Conservation (phyloP, 1,140 invertebrate species). For the Ceratitis capitata region DNA sequence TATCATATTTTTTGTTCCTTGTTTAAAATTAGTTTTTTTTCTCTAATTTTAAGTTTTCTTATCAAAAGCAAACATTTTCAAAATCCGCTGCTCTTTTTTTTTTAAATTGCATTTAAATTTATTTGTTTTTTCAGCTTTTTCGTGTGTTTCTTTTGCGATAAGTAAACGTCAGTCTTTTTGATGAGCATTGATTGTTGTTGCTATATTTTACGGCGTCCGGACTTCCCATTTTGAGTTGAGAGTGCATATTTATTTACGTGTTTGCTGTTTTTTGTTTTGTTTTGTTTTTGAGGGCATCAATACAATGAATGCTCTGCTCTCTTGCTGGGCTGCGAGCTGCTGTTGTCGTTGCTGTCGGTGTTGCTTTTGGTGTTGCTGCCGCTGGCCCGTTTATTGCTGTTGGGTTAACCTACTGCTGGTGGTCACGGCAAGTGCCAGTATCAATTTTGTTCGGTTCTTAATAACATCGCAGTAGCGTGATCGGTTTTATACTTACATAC, state of each 20-base stretch:
- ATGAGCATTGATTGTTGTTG: background rate
- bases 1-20: too few species aligned
- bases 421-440: constrained; percentile 59
- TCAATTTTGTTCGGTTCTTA: constrained; percentile 57
- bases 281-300: too few species aligned
- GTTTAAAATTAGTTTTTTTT: background rate
- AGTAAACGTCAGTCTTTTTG: too few species aligned
- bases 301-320: background rate
- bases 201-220: background rate
- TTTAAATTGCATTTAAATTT: too few species aligned
- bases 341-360: background rate
- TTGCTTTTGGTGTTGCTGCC: background rate
- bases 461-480: constrained; percentile 46
- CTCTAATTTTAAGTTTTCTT: background rate
- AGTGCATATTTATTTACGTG: background rate
- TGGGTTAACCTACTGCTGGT: constrained; percentile 55
- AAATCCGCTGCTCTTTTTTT: too few species aligned
- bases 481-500: constrained; percentile 42
- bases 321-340: background rate
- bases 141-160: background rate
- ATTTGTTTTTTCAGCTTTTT: too few species aligned
- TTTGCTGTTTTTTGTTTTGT: background rate
- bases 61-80: constrained; percentile 16
- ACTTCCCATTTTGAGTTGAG: background rate
- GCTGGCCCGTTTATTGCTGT: background rate